Evolutionary conservation across 2,888 invertebrate species (phyloP).

Genomic region (Phania funesta): DNA sequence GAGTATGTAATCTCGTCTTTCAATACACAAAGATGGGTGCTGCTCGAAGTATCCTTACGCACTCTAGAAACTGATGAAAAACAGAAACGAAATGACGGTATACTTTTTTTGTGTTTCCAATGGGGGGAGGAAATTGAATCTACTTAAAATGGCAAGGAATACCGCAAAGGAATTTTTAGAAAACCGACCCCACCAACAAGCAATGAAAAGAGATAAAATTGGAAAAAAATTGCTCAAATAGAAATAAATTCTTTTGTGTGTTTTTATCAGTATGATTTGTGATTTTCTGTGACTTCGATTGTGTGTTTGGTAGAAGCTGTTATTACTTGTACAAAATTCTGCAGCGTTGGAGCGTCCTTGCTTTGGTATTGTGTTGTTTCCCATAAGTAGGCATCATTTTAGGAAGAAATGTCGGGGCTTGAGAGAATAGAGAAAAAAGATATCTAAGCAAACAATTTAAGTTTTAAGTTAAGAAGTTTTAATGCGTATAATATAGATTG

Average conservation of each 20-base stretch:
- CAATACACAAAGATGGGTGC: slow-evolving; percentile 57
- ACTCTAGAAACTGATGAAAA: slow-evolving; percentile 30
- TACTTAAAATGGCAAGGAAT: slow-evolving; percentile 27
- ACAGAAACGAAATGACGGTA: slow-evolving; percentile 23
- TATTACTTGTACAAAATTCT: not conserved
- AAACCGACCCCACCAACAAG: not conserved
- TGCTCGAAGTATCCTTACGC: slow-evolving; percentile 50
- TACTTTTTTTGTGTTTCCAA: not conserved
- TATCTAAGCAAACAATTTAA: slow-evolving; percentile 51
- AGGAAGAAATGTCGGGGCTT: not conserved
- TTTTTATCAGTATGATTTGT: slow-evolving; percentile 81
- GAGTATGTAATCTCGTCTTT: not conserved
- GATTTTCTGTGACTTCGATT: slow-evolving; percentile 76
- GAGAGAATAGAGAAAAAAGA: not conserved
- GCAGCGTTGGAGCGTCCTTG: not conserved
- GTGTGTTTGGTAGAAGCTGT: slow-evolving; percentile 42
- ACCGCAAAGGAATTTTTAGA: slow-evolving; percentile 21
- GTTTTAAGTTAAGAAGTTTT: too few species aligned
- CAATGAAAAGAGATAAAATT: slow-evolving; percentile 41
- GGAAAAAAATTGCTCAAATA: slow-evolving; percentile 72
- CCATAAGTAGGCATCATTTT: slow-evolving; percentile 42
- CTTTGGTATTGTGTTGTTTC: slow-evolving; percentile 20
- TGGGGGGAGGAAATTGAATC: slow-evolving; percentile 13
- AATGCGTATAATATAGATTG: too few species aligned
- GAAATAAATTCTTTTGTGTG: slow-evolving; percentile 79